These are phyloP conservation scores for Leptura quadrifasciata DNA, from an alignment of 2,888 invertebrate species.

Conservation along the genomic window DNA sequence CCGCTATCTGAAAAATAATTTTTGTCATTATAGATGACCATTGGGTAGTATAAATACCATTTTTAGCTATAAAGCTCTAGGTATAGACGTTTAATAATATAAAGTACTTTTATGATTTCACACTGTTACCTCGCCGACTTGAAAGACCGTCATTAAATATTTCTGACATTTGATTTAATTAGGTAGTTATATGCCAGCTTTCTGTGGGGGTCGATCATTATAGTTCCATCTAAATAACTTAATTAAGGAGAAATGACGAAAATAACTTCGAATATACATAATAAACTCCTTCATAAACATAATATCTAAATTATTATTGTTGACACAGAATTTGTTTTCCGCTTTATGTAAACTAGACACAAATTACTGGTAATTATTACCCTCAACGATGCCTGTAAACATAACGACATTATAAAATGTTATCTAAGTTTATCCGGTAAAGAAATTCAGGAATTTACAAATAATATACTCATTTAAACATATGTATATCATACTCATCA, in stretches of 20 bases:
- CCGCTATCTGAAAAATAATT: too few species aligned
- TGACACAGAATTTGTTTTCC: not conserved
- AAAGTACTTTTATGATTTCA: too few species aligned
- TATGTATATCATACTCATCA: too few species aligned
- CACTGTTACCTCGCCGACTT: too few species aligned
- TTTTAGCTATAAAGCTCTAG: too few species aligned
- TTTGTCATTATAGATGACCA: too few species aligned
- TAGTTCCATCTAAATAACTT: slow-evolving; percentile 10
- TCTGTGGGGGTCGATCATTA: not conserved
- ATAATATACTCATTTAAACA: too few species aligned
- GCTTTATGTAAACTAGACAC: not conserved
- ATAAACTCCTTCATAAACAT: slow-evolving; percentile 2
- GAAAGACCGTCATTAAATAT: not conserved
- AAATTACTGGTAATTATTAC: not conserved
- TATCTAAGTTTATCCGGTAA: not conserved
- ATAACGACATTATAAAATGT: not conserved
- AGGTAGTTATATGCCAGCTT: not conserved
- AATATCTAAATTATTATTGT: slow-evolving; percentile 8
- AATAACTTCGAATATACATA: slow-evolving; percentile 12
- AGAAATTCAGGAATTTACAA: too few species aligned
- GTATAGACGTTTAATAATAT: too few species aligned
- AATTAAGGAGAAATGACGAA: not conserved
- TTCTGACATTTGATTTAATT: slow-evolving; percentile 6
- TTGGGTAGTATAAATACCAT: too few species aligned
- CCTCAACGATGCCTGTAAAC: not conserved